Evolutionary conservation across 2,888 invertebrate genomes (phyloP).

Genomic region (Glaucopsyche alexis): DNA sequence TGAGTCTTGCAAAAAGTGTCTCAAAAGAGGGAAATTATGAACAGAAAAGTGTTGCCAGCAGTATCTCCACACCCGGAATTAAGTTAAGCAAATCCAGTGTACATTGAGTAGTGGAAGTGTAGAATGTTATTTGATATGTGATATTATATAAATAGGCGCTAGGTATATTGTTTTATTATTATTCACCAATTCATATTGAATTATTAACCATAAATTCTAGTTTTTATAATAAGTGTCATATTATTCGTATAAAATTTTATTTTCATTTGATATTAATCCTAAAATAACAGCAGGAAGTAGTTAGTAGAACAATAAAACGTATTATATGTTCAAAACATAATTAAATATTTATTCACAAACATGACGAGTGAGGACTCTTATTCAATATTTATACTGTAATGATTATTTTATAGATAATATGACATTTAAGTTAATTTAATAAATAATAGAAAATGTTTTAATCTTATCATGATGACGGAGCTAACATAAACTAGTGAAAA

Average conservation of each 20-base stretch:
- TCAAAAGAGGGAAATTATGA: constrained; percentile 2
- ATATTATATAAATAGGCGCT: not conserved
- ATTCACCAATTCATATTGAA: not conserved
- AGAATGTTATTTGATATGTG: not conserved
- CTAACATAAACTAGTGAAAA: not conserved
- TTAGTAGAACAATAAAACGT: not conserved
- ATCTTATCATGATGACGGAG: not conserved
- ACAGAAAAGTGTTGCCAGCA: constrained; percentile 14
- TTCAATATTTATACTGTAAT: not conserved
- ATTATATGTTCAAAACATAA: not conserved
- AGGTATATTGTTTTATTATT: not conserved
- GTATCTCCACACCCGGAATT: not conserved
- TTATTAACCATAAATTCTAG: not conserved
- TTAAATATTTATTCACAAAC: too few species aligned
- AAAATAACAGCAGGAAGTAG: not conserved
- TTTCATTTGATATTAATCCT: not conserved
- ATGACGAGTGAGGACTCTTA: too few species aligned
- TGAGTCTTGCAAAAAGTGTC: not conserved
- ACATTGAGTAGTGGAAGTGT: not conserved
- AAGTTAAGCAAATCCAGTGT: not conserved
- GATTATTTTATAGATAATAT: not conserved
- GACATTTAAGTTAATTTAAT: not conserved
- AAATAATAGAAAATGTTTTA: too few species aligned
- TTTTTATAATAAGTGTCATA: not conserved
- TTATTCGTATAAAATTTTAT: not conserved